Evolutionary conservation across 2,888 invertebrate genomes (phyloP).

Genomic region (Scaptomyza reducta): DNA sequence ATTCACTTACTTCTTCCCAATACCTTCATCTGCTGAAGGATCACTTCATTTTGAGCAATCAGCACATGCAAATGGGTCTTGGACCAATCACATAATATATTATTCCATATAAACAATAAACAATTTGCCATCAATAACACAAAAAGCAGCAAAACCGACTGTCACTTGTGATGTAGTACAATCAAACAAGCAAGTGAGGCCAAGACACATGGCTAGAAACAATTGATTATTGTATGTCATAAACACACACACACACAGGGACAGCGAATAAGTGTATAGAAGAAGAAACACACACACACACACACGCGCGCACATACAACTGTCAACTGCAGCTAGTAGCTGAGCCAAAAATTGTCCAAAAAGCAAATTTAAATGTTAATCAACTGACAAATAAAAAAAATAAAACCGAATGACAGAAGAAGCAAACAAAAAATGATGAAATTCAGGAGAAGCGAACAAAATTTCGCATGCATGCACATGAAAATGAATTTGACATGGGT

Average conservation of each 20-base stretch:
- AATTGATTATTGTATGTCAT: constrained; percentile 79
- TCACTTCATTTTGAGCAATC: constrained; percentile 62
- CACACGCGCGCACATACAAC: constrained; percentile 38
- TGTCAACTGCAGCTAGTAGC: constrained; percentile 62
- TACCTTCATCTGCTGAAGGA: not conserved
- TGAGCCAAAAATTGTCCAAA: constrained; percentile 49
- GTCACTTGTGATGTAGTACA: constrained; percentile 31
- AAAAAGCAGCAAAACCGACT: constrained; percentile 13
- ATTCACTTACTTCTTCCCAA: not conserved
- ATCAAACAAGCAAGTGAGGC: constrained; percentile 8
- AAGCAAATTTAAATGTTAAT: constrained; percentile 77
- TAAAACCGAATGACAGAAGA: not conserved
- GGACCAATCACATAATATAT: not conserved
- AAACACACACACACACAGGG: constrained; percentile 55
- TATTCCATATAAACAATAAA: constrained; percentile 65
- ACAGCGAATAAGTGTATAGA: constrained; percentile 35
- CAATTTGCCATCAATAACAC: constrained; percentile 72
- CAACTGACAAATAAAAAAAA: constrained; percentile 58
- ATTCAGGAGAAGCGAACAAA: constrained; percentile 44
- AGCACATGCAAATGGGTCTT: constrained; percentile 68
- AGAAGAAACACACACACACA: constrained; percentile 31
- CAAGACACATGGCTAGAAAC: constrained; percentile 66
- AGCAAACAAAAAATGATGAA: constrained; percentile 21
- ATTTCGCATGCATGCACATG: constrained; percentile 79
- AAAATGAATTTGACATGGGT: constrained; percentile 77